Conservation (phyloP, 2,113 vertebrate genomes). For the Ifrita kowaldi region DNA sequence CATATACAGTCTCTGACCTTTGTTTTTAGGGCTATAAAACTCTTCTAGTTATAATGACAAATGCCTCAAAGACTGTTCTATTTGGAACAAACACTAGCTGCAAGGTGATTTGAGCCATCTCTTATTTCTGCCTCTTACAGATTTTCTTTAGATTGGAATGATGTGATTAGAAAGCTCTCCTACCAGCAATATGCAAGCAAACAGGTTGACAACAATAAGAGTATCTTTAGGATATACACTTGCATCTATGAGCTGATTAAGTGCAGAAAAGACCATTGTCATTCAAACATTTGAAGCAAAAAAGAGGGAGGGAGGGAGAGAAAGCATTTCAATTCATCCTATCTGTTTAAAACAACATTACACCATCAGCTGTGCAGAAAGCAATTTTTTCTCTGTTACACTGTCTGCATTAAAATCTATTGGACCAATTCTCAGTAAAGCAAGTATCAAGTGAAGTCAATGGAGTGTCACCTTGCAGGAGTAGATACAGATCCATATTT, state of each 20-base stretch:
- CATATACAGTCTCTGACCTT: background rate
- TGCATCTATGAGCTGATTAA: background rate
- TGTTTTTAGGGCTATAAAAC: slow-evolving; percentile 9
- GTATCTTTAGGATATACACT: background rate
- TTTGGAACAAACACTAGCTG: background rate
- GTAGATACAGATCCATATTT: background rate
- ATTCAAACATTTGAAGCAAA: background rate
- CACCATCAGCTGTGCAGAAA: background rate
- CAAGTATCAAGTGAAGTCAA: slow-evolving; percentile 3
- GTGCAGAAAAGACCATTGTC: background rate
- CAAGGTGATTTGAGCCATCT: background rate
- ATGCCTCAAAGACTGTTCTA: background rate
- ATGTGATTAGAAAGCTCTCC: background rate
- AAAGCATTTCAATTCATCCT: background rate
- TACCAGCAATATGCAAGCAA: background rate
- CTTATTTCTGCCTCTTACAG: background rate
- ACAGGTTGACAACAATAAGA: background rate
- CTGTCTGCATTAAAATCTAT: slow-evolving; percentile 1
- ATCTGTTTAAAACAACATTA: background rate
- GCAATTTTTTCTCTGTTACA: background rate
- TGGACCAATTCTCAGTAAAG: background rate
- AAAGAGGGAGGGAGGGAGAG: no score
- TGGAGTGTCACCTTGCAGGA: background rate
- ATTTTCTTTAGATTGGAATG: background rate
- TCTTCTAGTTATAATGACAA: slow-evolving; percentile 4